Evolutionary conservation across 2,113 vertebrate species (phyloP).

Genomic region (Gymnocephalus cernua): DNA sequence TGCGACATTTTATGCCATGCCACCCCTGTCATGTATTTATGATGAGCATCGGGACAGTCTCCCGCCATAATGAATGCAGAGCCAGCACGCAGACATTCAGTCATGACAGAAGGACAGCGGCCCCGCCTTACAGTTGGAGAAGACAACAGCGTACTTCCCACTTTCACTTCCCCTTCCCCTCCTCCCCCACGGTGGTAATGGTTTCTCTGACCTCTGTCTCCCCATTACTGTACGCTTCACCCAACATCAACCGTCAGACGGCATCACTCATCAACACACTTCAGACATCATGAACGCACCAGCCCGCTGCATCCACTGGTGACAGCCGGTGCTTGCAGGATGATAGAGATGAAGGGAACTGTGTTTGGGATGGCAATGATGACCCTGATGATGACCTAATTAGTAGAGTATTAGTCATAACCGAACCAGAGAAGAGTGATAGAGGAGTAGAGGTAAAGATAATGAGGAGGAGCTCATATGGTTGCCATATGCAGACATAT

Average conservation of each 20-base stretch:
- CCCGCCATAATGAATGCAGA: constrained; percentile 66
- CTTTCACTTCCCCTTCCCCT: constrained; percentile 58
- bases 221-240: constrained; percentile 82
- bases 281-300: constrained; percentile 70
- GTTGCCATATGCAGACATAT: not conserved
- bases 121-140: constrained; percentile 68
- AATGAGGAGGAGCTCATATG: constrained; percentile 28
- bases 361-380: constrained; percentile 64
- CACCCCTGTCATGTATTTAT: constrained; percentile 67
- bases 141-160: constrained; percentile 68
- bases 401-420: constrained; percentile 60
- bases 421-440: constrained; percentile 19
- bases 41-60: constrained; percentile 42
- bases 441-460: constrained; percentile 12
- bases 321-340: constrained; percentile 69
- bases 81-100: constrained; percentile 48
- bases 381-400: constrained; percentile 75
- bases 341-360: constrained; percentile 62
- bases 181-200: constrained; percentile 75
- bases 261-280: constrained; percentile 77
- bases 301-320: constrained; percentile 51
- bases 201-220: constrained; percentile 81
- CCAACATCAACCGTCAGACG: constrained; percentile 79
- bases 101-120: constrained; percentile 70
- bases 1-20: constrained; percentile 51